These are phyloP conservation scores for Smittia sp. DNA, from an alignment of 2,888 invertebrate genomes.

Conservation along the genomic window DNA sequence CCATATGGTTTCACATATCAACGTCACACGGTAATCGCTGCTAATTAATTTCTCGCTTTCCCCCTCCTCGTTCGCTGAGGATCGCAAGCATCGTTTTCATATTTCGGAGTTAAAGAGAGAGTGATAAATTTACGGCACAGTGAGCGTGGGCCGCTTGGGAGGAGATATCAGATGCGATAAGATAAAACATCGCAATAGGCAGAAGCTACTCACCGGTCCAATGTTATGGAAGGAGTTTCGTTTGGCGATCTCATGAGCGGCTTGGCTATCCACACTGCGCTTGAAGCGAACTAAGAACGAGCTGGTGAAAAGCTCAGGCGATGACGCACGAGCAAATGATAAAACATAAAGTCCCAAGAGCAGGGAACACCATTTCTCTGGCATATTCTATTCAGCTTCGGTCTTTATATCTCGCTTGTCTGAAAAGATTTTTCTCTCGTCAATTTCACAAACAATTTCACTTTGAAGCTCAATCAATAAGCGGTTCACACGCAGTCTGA, in stretches of 20 bases:
- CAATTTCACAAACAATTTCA: no score
- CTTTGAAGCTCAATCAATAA: conserved; percentile 27
- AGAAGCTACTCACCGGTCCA: conserved; percentile 76
- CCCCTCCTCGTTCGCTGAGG: no score
- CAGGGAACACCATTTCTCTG: conserved; percentile 32
- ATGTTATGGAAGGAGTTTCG: conserved; percentile 92
- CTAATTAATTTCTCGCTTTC: not conserved
- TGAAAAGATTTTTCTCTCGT: conserved; percentile 7
- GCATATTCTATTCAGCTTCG: conserved; percentile 20
- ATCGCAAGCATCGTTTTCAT: no score
- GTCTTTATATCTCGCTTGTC: not conserved
- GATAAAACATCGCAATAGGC: not conserved
- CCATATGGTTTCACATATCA: not conserved
- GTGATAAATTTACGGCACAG: not conserved
- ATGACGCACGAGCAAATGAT: conserved; percentile 25
- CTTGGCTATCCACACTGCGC: conserved; percentile 69
- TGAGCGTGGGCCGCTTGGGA: no score
- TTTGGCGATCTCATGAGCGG: conserved; percentile 78
- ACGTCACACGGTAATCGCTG: no score
- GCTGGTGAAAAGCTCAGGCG: conserved; percentile 83
- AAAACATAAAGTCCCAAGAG: conserved; percentile 33
- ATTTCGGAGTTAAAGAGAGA: not conserved
- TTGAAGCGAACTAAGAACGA: conserved; percentile 90
- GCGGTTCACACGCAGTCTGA: no score
- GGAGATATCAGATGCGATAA: not conserved